A percentile compares a stretch with the other conserved stretches of the same genome.
Conservation (phyloP, 2,888 invertebrate genomes). For the Arrhopalites spinosus region DNA sequence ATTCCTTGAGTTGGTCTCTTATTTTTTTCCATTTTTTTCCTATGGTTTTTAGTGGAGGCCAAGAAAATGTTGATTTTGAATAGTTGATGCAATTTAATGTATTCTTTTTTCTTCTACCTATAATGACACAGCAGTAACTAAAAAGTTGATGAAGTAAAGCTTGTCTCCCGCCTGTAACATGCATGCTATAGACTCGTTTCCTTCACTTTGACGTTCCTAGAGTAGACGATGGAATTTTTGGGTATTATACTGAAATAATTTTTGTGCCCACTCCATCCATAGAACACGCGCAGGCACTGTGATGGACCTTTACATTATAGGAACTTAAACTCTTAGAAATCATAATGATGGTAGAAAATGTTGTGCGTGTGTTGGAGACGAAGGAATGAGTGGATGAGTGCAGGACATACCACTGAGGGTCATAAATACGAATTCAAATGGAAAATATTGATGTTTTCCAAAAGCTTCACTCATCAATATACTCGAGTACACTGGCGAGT, state of each 20-base stretch:
- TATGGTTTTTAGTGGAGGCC: background rate
- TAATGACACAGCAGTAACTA: background rate
- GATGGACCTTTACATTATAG: background rate
- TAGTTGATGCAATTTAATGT: background rate
- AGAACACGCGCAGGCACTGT: no score
- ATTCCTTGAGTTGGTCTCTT: background rate
- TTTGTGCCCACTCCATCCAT: background rate
- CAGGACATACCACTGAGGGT: background rate
- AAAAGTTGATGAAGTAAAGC: background rate
- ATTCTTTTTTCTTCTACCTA: background rate
- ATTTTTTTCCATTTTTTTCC: background rate
- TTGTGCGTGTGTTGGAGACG: constrained; percentile 4
- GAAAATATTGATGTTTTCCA: constrained; percentile 10
- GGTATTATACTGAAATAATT: background rate
- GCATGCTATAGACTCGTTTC: background rate
- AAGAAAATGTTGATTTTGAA: background rate
- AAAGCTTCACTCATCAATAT: background rate
- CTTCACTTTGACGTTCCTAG: background rate
- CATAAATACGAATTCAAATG: constrained; percentile 10
- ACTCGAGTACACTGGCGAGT: no score
- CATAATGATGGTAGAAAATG: no score
- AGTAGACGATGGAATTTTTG: background rate
- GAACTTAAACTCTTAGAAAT: no score
- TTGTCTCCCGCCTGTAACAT: background rate
- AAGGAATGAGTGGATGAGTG: no score